phyloP scores from a whole-genome alignment of 2,113 vertebrate species.

The Mustelus asterias region DNA sequence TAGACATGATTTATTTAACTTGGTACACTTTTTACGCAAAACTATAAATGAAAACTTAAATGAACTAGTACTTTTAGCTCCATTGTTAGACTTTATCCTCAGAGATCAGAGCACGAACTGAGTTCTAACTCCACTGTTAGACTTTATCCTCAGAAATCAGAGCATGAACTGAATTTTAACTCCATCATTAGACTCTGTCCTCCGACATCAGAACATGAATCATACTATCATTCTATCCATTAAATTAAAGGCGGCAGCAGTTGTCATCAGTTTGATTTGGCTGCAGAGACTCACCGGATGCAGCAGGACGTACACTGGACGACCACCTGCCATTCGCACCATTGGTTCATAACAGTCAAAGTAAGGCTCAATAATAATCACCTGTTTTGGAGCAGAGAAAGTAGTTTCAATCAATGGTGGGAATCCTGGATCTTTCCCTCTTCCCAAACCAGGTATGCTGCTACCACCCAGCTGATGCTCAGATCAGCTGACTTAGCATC shows the following conservation, averaged over 20 bases:
- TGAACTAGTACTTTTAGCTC: neutral
- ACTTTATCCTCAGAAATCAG: no score
- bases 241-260: neutral
- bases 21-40: neutral
- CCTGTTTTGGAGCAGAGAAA: conserved; percentile 55
- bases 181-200: no score
- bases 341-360: conserved; percentile 91
- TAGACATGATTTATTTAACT: neutral
- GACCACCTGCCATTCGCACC: conserved; percentile 82
- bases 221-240: neutral
- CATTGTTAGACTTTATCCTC: no score
- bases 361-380: conserved; percentile 88
- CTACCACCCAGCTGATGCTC: neutral
- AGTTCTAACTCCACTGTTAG: no score
- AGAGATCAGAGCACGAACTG: no score
- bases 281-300: conserved; percentile 65
- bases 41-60: neutral
- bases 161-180: no score
- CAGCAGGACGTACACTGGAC: conserved; percentile 69
- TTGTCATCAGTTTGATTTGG: neutral
- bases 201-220: no score
- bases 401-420: neutral
- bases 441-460: neutral
- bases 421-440: neutral
- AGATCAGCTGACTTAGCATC: neutral